Conservation (phyloP, 1,140 invertebrate genomes). For the Trachymyrmex cornetzi region DNA sequence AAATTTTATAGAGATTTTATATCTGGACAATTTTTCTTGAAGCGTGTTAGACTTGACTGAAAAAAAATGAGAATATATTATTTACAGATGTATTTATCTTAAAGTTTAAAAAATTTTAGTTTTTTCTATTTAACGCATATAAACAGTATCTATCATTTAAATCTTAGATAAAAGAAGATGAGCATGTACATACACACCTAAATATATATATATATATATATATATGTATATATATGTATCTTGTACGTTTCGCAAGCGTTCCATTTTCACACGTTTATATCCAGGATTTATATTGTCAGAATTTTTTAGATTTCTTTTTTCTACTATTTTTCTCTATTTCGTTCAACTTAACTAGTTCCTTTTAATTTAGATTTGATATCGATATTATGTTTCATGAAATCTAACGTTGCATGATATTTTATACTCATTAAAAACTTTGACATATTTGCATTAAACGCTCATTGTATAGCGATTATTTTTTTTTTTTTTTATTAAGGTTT, state of each 20-base stretch:
- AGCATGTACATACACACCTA: not conserved
- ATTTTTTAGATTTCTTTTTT: constrained; percentile 18
- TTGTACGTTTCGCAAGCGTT: not conserved
- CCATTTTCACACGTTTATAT: not conserved
- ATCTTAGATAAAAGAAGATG: constrained; percentile 12
- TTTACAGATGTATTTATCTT: not conserved
- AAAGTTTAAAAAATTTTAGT: not conserved
- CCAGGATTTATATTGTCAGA: constrained; percentile 26
- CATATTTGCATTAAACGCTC: constrained; percentile 47
- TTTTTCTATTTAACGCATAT: not conserved
- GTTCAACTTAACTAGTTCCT: not conserved
- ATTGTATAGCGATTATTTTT: constrained; percentile 26
- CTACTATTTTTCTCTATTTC: not conserved
- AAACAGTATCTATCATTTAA: constrained; percentile 4
- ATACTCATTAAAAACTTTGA: constrained; percentile 32
- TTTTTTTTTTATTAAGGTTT: too few species aligned
- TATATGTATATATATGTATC: too few species aligned
- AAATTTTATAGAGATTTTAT: constrained; percentile 1
- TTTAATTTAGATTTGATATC: not conserved
- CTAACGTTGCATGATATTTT: not conserved
- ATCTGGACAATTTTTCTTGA: not conserved
- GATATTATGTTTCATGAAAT: constrained; percentile 14
- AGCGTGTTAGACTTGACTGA: not conserved
- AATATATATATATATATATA: too few species aligned
- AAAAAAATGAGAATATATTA: not conserved